Evolutionary conservation across 2,797 vertebrate genomes (phyloP).

Genomic region (Salmo trutta): DNA sequence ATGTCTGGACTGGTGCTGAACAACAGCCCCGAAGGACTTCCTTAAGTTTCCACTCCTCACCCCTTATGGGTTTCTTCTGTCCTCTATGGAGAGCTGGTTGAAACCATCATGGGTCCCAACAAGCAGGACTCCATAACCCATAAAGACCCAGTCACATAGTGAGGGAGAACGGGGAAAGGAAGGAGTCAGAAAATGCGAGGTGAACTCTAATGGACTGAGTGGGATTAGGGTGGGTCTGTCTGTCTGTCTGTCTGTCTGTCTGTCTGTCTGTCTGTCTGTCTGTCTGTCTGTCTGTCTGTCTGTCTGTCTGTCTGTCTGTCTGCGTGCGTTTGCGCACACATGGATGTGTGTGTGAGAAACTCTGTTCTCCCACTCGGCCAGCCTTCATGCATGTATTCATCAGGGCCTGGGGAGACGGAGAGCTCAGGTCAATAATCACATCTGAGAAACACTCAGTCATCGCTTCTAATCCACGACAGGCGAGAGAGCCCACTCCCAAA

Average conservation of each 20-base stretch:
- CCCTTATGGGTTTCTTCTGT: conserved; percentile 31
- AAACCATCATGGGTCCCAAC: conserved; percentile 45
- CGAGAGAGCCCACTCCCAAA: conserved; percentile 76
- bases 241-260: no score
- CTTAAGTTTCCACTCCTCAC: conserved; percentile 55
- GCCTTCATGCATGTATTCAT: conserved; percentile 74
- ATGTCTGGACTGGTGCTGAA: conserved; percentile 65
- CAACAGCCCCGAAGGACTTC: conserved; percentile 61
- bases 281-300: no score
- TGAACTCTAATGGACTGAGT: conserved; percentile 45
- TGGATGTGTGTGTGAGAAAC: conserved; percentile 36
- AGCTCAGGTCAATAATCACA: conserved; percentile 78
- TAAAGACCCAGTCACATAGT: conserved; percentile 40
- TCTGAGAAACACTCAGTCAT: conserved; percentile 77
- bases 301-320: no score
- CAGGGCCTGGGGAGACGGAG: conserved; percentile 71
- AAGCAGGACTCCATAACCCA: conserved; percentile 22
- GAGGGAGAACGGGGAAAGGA: background rate
- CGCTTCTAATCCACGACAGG: conserved; percentile 76
- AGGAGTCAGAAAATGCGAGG: conserved; percentile 47
- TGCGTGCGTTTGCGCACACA: conserved; percentile 12
- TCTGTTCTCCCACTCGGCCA: conserved; percentile 56
- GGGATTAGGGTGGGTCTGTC: background rate
- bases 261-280: no score
- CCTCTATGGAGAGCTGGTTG: conserved; percentile 36